Conservation (phyloP, 1,140 invertebrate genomes). For the Caerostris extrusa region DNA sequence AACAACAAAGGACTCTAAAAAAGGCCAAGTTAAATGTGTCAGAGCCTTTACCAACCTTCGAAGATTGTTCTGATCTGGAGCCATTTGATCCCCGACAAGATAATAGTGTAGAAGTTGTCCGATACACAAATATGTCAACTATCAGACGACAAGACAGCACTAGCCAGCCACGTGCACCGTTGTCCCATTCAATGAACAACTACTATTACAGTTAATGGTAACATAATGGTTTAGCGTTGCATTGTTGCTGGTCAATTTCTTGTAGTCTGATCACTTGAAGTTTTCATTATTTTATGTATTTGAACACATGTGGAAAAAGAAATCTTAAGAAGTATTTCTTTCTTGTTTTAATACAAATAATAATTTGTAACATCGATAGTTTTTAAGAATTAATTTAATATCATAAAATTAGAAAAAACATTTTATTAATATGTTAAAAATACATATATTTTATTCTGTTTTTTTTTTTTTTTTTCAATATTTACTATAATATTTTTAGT, state of each 20-base stretch:
- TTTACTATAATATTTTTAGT: no score
- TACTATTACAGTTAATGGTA: conserved; percentile 85
- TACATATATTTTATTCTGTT: background rate
- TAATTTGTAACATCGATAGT: background rate
- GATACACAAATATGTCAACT: conserved; percentile 79
- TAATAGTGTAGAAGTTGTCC: conserved; percentile 79
- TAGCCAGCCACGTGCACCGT: conserved; percentile 82
- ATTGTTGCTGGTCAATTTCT: conserved; percentile 18
- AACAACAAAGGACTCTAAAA: conserved; percentile 84
- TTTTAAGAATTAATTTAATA: background rate
- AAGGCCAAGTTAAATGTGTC: conserved; percentile 86
- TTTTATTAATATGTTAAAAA: background rate
- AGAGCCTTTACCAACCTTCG: conserved; percentile 85
- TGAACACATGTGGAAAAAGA: background rate
- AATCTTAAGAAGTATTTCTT: background rate
- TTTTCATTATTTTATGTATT: background rate
- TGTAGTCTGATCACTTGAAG: background rate
- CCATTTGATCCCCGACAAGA: conserved; percentile 80
- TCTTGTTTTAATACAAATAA: background rate
- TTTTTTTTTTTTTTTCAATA: background rate
- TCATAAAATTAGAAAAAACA: background rate
- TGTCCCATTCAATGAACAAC: conserved; percentile 82
- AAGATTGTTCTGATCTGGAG: conserved; percentile 84
- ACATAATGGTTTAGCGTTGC: background rate
- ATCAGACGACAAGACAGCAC: conserved; percentile 80